Evolutionary conservation across 2,113 vertebrate species (phyloP).

Genomic region (Eira barbara): DNA sequence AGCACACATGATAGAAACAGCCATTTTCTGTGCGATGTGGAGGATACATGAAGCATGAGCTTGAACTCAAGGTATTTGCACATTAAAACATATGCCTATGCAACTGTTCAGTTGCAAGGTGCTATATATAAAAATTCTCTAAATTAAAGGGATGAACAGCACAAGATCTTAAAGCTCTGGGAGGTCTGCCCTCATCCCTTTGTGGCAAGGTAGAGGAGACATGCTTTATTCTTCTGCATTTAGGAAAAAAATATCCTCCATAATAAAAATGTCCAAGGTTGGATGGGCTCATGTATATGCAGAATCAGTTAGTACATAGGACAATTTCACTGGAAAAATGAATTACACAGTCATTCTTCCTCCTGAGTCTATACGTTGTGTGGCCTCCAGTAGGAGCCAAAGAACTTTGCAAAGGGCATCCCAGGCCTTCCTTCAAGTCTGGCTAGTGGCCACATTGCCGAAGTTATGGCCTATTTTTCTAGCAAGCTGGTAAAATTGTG

Average conservation of each 20-base stretch:
- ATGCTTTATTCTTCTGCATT: background rate
- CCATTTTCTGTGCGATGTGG: background rate
- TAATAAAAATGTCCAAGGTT: background rate
- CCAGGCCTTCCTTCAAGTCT: background rate
- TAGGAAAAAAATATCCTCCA: background rate
- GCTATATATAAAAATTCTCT: background rate
- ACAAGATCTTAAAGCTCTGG: background rate
- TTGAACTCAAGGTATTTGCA: background rate
- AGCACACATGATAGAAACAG: background rate
- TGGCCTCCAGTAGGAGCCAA: background rate
- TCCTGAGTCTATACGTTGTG: background rate
- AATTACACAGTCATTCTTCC: background rate
- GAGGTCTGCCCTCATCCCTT: background rate
- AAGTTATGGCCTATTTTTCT: background rate
- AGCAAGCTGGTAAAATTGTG: background rate
- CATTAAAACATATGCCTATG: background rate
- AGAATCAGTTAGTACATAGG: background rate
- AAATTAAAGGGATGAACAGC: background rate
- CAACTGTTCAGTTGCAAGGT: background rate
- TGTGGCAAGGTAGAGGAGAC: background rate
- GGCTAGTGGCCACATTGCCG: background rate
- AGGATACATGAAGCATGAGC: background rate
- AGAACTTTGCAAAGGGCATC: rapidly evolving
- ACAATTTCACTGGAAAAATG: background rate
- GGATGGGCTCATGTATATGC: background rate